These are phyloP conservation scores for Sakesphorus luctuosus DNA, from an alignment of 2,113 vertebrate genomes.

Conservation along the genomic window DNA sequence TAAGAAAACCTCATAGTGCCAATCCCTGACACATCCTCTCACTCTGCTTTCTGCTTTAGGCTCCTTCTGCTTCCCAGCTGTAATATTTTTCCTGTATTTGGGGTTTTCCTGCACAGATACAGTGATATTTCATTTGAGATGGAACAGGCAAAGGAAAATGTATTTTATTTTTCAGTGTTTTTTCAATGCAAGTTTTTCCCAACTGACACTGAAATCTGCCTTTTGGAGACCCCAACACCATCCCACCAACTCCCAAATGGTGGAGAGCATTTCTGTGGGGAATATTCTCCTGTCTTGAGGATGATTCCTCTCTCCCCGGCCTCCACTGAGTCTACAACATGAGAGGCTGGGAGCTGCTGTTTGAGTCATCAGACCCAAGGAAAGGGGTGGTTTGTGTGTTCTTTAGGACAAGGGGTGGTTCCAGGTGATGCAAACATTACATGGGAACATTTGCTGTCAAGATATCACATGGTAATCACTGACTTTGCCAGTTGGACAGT, in stretches of 20 bases:
- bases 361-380: background rate
- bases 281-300: background rate
- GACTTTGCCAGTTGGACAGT: background rate
- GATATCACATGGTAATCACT: background rate
- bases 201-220: background rate
- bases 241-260: background rate
- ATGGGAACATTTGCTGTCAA: background rate
- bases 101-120: background rate
- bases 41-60: background rate
- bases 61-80: background rate
- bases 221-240: background rate
- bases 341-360: background rate
- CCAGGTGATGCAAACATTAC: background rate
- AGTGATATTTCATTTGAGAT: background rate
- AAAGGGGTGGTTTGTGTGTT: background rate
- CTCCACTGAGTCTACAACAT: rapidly evolving
- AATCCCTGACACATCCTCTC: background rate
- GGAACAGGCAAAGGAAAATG: background rate
- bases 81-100: background rate
- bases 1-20: background rate
- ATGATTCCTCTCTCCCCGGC: background rate
- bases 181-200: background rate
- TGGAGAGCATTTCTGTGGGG: background rate
- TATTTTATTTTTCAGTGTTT: background rate
- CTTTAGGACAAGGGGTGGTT: background rate